Conservation (phyloP, 2,888 invertebrate genomes). For the Antheraea yamamai region DNA sequence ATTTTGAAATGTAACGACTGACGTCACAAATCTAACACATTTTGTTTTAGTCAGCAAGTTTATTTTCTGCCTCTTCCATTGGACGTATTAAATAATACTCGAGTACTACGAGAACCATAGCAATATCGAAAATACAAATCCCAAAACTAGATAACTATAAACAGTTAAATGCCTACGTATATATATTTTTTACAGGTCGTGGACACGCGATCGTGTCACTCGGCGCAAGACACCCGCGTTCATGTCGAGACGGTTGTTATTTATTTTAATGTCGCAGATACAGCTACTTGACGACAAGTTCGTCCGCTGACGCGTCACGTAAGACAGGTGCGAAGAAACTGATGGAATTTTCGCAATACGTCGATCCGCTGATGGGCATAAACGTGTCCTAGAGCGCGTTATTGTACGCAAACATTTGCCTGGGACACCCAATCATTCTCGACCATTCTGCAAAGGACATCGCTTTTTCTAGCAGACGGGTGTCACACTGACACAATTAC, state of each 20-base stretch:
- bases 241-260: neutral
- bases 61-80: too few relatives aligned
- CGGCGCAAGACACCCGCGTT: neutral
- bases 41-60: too few relatives aligned
- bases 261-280: constrained; percentile 2
- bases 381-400: neutral
- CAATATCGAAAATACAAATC: neutral
- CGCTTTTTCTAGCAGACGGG: neutral
- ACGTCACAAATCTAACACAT: too few relatives aligned
- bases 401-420: neutral
- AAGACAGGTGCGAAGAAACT: neutral
- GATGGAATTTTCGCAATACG: neutral
- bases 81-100: neutral
- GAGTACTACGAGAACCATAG: neutral
- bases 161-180: neutral
- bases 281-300: neutral
- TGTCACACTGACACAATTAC: too few relatives aligned
- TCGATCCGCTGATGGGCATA: too few relatives aligned
- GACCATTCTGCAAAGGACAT: neutral
- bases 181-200: neutral
- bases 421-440: neutral
- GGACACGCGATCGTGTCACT: constrained; percentile 2
- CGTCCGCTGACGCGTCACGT: neutral
- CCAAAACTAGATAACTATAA: neutral
- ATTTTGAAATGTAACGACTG: too few relatives aligned